phyloP scores from a whole-genome alignment of 2,888 invertebrate genomes.

The Parnassius orleans region DNA sequence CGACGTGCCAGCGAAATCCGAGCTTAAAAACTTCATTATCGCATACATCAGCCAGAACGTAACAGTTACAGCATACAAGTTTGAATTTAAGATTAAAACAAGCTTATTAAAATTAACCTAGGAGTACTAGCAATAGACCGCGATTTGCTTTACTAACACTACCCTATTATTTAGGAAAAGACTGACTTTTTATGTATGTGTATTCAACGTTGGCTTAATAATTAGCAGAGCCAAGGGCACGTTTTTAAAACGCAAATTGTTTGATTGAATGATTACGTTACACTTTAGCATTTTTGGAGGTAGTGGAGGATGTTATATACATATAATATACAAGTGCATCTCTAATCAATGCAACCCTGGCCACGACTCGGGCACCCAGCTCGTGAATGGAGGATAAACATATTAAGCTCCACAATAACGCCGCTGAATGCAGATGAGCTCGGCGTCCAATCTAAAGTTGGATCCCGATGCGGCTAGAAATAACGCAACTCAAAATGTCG shows the following conservation, averaged over 20 bases:
- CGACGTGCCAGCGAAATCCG: conserved; percentile 58
- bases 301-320: no score
- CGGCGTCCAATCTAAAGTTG: conserved; percentile 69
- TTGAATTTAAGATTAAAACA: conserved; percentile 17
- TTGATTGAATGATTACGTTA: no score
- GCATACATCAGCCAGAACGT: conserved; percentile 53
- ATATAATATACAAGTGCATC: no score
- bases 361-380: conserved; percentile 28
- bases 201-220: no score
- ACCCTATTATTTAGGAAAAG: no score
- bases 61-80: conserved; percentile 31
- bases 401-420: conserved; percentile 66
- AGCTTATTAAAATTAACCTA: not conserved
- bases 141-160: not conserved
- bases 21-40: conserved; percentile 65
- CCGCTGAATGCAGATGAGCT: conserved; percentile 67
- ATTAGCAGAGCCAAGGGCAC: no score
- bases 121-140: not conserved
- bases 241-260: no score
- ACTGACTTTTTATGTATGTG: no score
- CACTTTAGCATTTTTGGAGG: no score
- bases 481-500: conserved; percentile 69
- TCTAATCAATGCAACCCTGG: conserved; percentile 19
- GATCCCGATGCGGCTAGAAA: conserved; percentile 66
- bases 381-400: conserved; percentile 58